Evolutionary conservation across 2,888 invertebrate species (phyloP), one percentile per base, ranked within the genome.

Genomic region (Linnaemya tessellans): DNA sequence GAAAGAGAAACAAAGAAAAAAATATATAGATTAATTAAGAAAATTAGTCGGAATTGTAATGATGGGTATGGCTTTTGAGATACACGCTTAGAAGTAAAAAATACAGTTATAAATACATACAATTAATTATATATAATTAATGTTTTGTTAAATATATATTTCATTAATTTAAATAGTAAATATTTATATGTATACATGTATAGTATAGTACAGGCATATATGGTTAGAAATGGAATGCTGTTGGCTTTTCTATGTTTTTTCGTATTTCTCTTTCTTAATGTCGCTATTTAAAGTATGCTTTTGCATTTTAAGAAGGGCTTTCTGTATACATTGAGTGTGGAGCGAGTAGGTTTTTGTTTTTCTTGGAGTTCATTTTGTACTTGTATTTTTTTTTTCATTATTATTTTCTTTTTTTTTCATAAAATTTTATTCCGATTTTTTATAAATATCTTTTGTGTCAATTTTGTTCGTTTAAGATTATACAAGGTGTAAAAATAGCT

Each of bases 401-500:
- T 30, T 30, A 20, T 18, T 56, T 41, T 20, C 18, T 43, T 51
- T 30, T 56, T 68, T 25, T 20, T 30, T 56, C 65, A 22, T 74
- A 78, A 60, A 71, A 71, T 49, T 49, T 64, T 18, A 51, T 68
- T 54, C 25, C 22, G 41, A 77, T 84, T 86, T 41, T 88, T 89
- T 84, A 88, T 89, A 88, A 88, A 89, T 87, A 49, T 38, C 80
- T 75, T 81, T 41, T 77, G 82, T 85, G 84, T 75, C 46, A 10
- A 49, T 20, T 60, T 73, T 60, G 7, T 73, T 73, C 11, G 7
- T 77, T 56, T 64, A 81, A 70, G 84, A 83, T 86, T 87, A 86
- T 87, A 87, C 84, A 86, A 86, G 83, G 87, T 87, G 87, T 87
- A 87, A 87, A 87, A 87, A 87, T 87, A 87, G 86, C 81, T 81